These are phyloP conservation scores for Diacarnus erythraeanus DNA, from an alignment of 37 sponge, comb jelly and placozoan genomes.

Conservation along the genomic window DNA sequence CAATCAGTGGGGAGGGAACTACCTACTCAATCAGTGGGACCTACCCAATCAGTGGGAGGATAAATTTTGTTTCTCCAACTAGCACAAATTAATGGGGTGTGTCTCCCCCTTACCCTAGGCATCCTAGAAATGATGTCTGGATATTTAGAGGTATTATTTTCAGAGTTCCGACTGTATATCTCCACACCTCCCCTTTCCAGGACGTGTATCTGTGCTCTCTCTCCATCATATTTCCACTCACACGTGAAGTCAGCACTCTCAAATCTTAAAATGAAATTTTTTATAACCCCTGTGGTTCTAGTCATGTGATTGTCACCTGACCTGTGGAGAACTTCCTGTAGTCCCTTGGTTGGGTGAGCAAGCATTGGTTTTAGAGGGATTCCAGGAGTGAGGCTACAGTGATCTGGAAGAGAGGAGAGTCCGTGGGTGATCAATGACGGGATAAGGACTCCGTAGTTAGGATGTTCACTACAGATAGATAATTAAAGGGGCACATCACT, in stretches of 20 bases:
- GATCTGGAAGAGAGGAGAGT: conserved; percentile 63
- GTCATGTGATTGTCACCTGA: background rate
- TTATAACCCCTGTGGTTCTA: too few species aligned
- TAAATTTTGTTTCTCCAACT: too few species aligned
- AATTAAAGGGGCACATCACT: too few species aligned
- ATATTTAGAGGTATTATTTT: conserved; percentile 95
- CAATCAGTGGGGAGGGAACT: too few species aligned
- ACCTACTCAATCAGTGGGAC: too few species aligned
- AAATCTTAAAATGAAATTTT: too few species aligned
- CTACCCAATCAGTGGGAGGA: too few species aligned
- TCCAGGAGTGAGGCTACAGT: conserved; percentile 92
- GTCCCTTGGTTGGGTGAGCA: conserved; percentile 98
- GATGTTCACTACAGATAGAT: conserved; percentile 75
- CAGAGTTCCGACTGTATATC: conserved; percentile 91
- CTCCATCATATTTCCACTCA: conserved; percentile 99
- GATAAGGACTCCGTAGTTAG: conserved; percentile 88
- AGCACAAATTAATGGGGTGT: background rate
- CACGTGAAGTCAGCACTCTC: conserved; percentile 87
- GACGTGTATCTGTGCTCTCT: conserved; percentile 97
- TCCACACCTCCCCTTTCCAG: conserved; percentile 65
- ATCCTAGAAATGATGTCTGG: conserved; percentile 95
- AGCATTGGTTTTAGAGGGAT: conserved; percentile 99
- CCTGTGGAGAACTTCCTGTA: conserved; percentile 79
- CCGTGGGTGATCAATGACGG: conserved; percentile 81
- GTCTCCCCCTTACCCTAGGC: conserved; percentile 70